Conservation (phyloP, 2,113 vertebrate species). For the Lampris megalopsis region DNA sequence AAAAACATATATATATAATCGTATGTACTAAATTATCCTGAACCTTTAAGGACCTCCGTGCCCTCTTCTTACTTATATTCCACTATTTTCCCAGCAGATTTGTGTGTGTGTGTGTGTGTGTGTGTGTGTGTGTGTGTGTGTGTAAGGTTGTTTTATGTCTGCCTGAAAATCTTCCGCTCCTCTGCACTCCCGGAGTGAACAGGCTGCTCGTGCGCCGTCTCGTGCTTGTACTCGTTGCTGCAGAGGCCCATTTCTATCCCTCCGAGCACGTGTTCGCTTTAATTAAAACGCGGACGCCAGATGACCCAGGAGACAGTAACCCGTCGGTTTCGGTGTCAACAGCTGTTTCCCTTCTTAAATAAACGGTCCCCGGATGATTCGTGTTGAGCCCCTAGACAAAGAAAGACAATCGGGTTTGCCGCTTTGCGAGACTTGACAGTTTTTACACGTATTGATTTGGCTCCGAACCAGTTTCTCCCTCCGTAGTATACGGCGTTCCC, state of each 20-base stretch:
- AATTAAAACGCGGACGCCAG: constrained; percentile 42
- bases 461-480: no score
- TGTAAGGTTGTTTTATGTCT: not conserved
- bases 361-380: not conserved
- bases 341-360: constrained; percentile 19
- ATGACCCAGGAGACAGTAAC: constrained; percentile 32
- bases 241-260: constrained; percentile 29
- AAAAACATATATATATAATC: no score
- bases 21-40: no score
- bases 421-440: constrained; percentile 20
- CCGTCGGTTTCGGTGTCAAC: constrained; percentile 31
- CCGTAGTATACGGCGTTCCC: no score
- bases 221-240: constrained; percentile 26
- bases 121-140: not conserved
- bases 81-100: not conserved
- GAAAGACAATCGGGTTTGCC: constrained; percentile 1
- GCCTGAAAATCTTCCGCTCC: not conserved
- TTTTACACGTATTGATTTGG: constrained; percentile 19
- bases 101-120: not conserved
- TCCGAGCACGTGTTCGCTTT: constrained; percentile 27
- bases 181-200: constrained; percentile 11
- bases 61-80: not conserved
- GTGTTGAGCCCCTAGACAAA: constrained; percentile 31
- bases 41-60: no score
- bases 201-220: not conserved